phyloP scores from a whole-genome alignment of 2,888 invertebrate genomes.

The Buathra laborator region DNA sequence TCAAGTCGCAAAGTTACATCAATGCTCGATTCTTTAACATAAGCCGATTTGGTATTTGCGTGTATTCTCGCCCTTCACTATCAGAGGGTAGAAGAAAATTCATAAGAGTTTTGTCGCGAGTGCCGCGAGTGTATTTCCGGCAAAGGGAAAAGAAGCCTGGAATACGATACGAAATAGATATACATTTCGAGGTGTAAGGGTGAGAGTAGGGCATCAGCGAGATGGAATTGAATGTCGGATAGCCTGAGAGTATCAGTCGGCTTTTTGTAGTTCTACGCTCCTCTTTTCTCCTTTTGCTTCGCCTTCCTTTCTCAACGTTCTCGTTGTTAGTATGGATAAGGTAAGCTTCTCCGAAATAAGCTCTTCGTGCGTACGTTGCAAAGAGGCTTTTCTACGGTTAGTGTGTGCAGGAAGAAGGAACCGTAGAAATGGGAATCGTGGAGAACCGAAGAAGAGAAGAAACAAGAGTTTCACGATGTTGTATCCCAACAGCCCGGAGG shows the following conservation, averaged over 20 bases:
- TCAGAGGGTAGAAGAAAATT: not conserved
- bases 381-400: constrained; percentile 55
- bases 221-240: constrained; percentile 60
- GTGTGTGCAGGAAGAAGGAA: not conserved
- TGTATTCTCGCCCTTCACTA: not conserved
- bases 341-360: constrained; percentile 64
- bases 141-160: not conserved
- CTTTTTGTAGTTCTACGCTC: constrained; percentile 57
- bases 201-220: constrained; percentile 35
- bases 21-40: not conserved
- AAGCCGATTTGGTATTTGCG: not conserved
- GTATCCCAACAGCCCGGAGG: not conserved
- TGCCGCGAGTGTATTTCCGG: not conserved
- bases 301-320: constrained; percentile 25
- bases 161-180: not conserved
- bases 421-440: not conserved
- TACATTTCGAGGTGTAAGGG: not conserved
- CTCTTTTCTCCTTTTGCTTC: constrained; percentile 34
- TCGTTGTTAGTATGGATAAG: constrained; percentile 63
- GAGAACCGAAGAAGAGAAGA: constrained; percentile 5
- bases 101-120: not conserved
- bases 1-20: not conserved
- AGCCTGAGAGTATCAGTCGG: constrained; percentile 30
- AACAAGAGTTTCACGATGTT: not conserved
- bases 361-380: constrained; percentile 62